Evolutionary conservation across 2,888 invertebrate genomes (phyloP), one percentile per base, ranked within the genome.

Genomic region (Rhyacophila evoluta): DNA sequence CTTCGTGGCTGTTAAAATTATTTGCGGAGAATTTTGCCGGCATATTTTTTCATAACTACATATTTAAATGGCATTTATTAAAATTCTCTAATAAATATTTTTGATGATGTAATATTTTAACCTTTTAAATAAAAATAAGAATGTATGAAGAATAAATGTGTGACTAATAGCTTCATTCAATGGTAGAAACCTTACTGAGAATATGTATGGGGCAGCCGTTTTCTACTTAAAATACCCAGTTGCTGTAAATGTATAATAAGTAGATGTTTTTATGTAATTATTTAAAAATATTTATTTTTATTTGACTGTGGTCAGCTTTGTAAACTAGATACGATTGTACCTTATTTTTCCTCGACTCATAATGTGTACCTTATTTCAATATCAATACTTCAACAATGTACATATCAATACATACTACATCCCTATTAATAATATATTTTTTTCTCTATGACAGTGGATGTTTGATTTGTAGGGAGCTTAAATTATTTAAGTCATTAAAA

Each of bases 51-150:
- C 25, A 55, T 55, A 55, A 19, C 29, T 19, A 10, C 10, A 10
- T 25, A 25, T 69, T 33, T 29, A 69, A 29, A 69, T 69, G 29
- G 28, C 28, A 69, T 69, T 69, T 69, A 29, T 69, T 69, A 69
- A 27, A 69, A 27, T 69, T 27, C 28, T 69, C 1, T 69, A 69
- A 69, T 29, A 29, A 29, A n/a, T 29, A 33, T 29, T 69, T 69
- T 69, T 69, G 69, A 69, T 69, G 29, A 29, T 69, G 69, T 55
- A 55, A 55, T 55, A 55, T 55, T 55, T 55, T 55, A 19, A 55
- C 55, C 55, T 55, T 55, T 55, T 55, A 19, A 55, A 25, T 2
- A 19, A 55, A 55, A 55, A 10, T 41, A 55, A 55, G 55, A 55
- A 8, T 25, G 25, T 55, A 19, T 25, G 55, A 55, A 8, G 15